phyloP scores from a whole-genome alignment of 2,797 vertebrate genomes.

The Manis javanica region DNA sequence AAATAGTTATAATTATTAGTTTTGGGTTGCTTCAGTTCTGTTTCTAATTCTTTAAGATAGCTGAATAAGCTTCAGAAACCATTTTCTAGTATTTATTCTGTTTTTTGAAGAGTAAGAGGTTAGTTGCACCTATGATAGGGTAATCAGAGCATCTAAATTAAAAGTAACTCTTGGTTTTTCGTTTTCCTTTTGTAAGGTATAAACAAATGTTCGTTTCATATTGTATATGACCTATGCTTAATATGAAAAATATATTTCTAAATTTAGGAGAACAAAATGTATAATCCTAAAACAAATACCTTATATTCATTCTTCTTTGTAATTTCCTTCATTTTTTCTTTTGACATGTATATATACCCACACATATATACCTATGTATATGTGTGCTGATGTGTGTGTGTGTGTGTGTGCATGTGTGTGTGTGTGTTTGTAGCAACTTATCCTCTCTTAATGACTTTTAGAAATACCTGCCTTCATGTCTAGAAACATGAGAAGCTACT shows the following conservation, averaged over 20 bases:
- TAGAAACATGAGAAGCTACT: background rate
- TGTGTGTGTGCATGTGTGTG: background rate
- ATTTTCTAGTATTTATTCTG: background rate
- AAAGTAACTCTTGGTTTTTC: background rate
- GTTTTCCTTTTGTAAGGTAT: background rate
- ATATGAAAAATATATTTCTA: conserved; percentile 26
- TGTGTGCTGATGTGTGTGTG: background rate
- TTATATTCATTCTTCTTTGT: background rate
- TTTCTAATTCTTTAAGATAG: background rate
- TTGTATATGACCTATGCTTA: background rate
- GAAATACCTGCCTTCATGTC: background rate
- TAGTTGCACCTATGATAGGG: background rate
- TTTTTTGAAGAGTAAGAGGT: background rate
- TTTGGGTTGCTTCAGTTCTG: background rate
- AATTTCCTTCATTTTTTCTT: conserved; percentile 15
- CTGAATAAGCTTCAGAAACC: background rate
- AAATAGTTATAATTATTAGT: background rate
- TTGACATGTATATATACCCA: background rate
- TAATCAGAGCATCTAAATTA: background rate
- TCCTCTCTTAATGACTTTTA: background rate
- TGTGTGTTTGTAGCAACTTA: background rate
- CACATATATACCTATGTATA: background rate
- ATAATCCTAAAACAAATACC: background rate
- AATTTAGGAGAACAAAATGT: conserved; percentile 60
- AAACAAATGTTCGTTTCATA: background rate